Percentiles rank a stretch among this genome's conserved stretches.
Evolutionary conservation across 2,888 invertebrate genomes (phyloP).

Genomic region (Timandra comae): DNA sequence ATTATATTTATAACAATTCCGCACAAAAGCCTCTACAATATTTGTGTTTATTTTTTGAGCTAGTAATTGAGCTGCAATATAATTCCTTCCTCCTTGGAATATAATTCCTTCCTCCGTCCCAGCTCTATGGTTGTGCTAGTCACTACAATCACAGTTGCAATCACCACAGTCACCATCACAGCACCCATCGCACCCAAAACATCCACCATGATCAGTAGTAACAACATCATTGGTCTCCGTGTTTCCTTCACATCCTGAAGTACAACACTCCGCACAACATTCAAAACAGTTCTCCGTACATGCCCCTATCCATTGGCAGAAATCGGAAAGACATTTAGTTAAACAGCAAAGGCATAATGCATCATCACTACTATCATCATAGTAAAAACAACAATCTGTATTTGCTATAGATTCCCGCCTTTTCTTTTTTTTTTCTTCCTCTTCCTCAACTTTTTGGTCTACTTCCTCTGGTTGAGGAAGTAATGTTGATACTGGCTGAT

Average conservation of each 20-base stretch:
- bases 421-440: constrained; percentile 10
- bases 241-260: constrained; percentile 24
- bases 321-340: constrained; percentile 22
- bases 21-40: no score
- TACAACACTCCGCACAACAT: constrained; percentile 25
- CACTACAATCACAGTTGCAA: constrained; percentile 9
- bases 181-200: constrained; percentile 5
- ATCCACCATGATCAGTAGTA: constrained; percentile 8
- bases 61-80: no score
- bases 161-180: constrained; percentile 9
- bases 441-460: constrained; percentile 2
- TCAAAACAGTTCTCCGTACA: constrained; percentile 31
- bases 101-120: no score
- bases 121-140: no score
- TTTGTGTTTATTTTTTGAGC: no score
- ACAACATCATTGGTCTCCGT: constrained; percentile 6
- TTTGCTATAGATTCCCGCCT: neutral
- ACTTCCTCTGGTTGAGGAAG: constrained; percentile 1
- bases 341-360: constrained; percentile 18
- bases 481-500: constrained; percentile 2
- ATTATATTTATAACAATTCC: no score
- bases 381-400: constrained; percentile 26
- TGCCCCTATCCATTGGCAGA: constrained; percentile 21
- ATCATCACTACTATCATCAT: constrained; percentile 19
- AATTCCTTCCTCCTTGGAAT: no score